Conservation (phyloP, 2,888 invertebrate genomes). For the Eupeodes luniger region DNA sequence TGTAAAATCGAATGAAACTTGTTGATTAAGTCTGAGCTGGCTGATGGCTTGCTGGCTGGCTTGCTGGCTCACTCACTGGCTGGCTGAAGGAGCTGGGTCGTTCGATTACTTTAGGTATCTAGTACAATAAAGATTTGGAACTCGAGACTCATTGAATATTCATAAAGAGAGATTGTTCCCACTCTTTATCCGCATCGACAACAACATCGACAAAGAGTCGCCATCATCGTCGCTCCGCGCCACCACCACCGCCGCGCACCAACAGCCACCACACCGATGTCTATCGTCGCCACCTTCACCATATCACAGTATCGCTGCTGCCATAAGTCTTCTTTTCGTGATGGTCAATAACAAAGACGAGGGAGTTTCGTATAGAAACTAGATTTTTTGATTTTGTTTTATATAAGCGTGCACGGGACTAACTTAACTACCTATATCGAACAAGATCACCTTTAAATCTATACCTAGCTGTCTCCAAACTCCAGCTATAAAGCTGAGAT, state of each 20-base stretch:
- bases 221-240: neutral
- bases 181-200: conserved; percentile 39
- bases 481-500: conserved; percentile 27
- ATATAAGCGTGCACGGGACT: conserved; percentile 51
- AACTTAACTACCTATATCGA: conserved; percentile 28
- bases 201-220: conserved; percentile 44
- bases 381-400: conserved; percentile 39
- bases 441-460: conserved; percentile 59
- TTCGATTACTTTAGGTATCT: conserved; percentile 47
- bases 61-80: too few species aligned
- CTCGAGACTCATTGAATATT: conserved; percentile 73
- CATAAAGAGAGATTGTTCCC: conserved; percentile 59
- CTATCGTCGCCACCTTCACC: neutral
- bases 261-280: too few species aligned
- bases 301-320: too few species aligned
- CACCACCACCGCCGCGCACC: too few species aligned
- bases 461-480: neutral
- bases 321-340: conserved; percentile 44
- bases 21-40: conserved; percentile 71
- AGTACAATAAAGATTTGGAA: conserved; percentile 17
- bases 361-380: conserved; percentile 46
- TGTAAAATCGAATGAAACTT: conserved; percentile 71
- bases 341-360: conserved; percentile 58
- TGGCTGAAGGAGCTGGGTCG: conserved; percentile 41
- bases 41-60: too few species aligned